Evolutionary conservation across 2,888 invertebrate genomes (phyloP), one percentile per base, ranked within the genome.

Genomic region (Serrognathus titanus): DNA sequence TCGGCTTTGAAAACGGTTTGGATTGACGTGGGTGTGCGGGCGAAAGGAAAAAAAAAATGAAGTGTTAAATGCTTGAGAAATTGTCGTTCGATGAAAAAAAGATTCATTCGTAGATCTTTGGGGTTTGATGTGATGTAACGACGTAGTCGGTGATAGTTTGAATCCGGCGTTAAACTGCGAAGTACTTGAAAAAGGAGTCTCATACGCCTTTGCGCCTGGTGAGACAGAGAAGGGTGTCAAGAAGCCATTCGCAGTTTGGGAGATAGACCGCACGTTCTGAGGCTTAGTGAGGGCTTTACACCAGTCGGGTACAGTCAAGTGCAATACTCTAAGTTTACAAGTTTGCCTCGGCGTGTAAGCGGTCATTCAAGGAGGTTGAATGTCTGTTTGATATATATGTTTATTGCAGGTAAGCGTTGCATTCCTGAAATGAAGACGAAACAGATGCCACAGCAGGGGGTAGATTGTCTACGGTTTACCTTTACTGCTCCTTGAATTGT

Each of bases 331-430:
- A 61, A 60, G 55, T 68, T 68, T 65, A 62, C 65, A 68, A 68
- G 65, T 69, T 52, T 38, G 41, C 24, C 16, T 52, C 48, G 39
- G 13, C 11, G 31, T 40, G 52, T 53, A 66, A 67, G 66, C 63
- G 64, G 64, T 60, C 64, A 66, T 63, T 59, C 58, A 60, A 61
- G 59, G 50, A 51, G 57, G 63, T 63, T 64, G 60, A 65, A 70
- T 62, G 65, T 60, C 64, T 63, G 62, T 63, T 66, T 66, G 68
- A 69, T 67, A 31, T 31, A 31, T 31, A 66, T 67, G 61, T 67
- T 67, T 67, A 67, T 65, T 60, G 57, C 50, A 12, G 46, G 39
- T 43, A 11, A 43, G 11, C 43, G 43, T 43, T 16, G 20, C 13
- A 43, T 13, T 20, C 43, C 43, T 43, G 16, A 20, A 20, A 13